phyloP scores from a whole-genome alignment of 2,888 invertebrate genomes.

The Campoplex capitator region DNA sequence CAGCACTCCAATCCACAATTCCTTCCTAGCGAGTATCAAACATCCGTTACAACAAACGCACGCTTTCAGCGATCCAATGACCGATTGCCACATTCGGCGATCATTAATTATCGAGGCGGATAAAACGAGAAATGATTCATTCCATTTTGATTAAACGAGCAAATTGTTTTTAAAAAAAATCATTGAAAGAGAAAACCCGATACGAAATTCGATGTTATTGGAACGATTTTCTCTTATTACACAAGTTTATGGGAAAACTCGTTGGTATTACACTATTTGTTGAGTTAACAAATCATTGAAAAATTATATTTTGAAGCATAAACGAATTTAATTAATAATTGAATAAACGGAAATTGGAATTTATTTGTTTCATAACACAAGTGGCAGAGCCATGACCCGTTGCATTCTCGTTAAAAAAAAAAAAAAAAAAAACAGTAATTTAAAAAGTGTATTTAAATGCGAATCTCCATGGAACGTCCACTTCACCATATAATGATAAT shows the following conservation, averaged over 20 bases:
- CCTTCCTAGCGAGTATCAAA: slow-evolving; percentile 16
- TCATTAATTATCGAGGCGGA: slow-evolving; percentile 4
- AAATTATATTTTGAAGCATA: not conserved
- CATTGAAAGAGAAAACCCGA: not conserved
- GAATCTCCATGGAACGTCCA: not conserved
- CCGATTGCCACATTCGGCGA: not conserved
- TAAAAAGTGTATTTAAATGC: not conserved
- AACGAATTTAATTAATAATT: not conserved
- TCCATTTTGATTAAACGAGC: slow-evolving; percentile 23
- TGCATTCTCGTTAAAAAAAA: not conserved
- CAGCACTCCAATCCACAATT: slow-evolving; percentile 49
- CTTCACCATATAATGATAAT: not conserved
- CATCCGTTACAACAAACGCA: slow-evolving; percentile 15
- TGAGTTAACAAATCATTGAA: not conserved
- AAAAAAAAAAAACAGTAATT: not conserved
- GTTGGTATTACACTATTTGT: not conserved
- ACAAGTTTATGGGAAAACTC: not conserved
- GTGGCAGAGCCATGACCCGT: no score
- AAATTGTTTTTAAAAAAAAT: not conserved
- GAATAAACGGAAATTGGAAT: not conserved
- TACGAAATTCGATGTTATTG: not conserved
- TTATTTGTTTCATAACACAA: not conserved
- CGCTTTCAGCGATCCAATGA: not conserved
- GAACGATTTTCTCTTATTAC: not conserved
- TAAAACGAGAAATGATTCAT: slow-evolving; percentile 10